Conservation (phyloP, 2,113 vertebrate species). For the Lutjanus erythropterus region DNA sequence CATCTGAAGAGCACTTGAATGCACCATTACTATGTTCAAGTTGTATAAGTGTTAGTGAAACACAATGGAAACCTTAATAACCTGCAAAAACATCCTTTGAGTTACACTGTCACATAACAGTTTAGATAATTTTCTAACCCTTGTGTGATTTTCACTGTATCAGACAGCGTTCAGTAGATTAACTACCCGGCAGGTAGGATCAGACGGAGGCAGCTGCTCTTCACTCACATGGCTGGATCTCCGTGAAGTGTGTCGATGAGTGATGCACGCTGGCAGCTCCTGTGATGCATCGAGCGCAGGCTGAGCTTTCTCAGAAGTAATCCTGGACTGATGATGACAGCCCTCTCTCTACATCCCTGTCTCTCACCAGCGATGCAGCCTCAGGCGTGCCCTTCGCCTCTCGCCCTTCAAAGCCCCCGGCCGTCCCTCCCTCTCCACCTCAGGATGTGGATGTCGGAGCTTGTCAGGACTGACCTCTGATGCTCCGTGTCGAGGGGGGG, state of each 20-base stretch:
- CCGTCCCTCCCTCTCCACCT: background rate
- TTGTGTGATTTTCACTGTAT: background rate
- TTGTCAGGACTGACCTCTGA: conserved; percentile 41
- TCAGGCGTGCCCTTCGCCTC: conserved; percentile 16
- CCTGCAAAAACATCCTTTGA: background rate
- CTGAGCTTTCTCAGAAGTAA: conserved; percentile 27
- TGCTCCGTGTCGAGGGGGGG: background rate
- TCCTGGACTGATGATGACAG: conserved; percentile 51
- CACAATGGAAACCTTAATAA: too few relatives aligned
- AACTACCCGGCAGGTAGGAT: conserved; percentile 10
- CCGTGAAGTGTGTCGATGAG: conserved; percentile 36
- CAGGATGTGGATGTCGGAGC: conserved; percentile 19
- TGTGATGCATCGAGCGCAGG: conserved; percentile 38
- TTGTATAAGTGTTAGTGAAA: too few relatives aligned
- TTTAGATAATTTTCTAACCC: background rate
- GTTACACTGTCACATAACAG: background rate
- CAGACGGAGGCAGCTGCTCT: conserved; percentile 34
- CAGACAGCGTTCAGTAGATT: background rate
- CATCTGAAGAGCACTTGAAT: too few relatives aligned
- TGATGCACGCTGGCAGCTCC: conserved; percentile 48
- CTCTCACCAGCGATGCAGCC: conserved; percentile 29
- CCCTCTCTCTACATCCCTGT: background rate
- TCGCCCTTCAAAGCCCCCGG: conserved; percentile 20
- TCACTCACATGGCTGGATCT: conserved; percentile 36
- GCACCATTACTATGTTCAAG: too few relatives aligned